Conservation (phyloP, 2,113 vertebrate genomes). For the Chaetops frenatus region DNA sequence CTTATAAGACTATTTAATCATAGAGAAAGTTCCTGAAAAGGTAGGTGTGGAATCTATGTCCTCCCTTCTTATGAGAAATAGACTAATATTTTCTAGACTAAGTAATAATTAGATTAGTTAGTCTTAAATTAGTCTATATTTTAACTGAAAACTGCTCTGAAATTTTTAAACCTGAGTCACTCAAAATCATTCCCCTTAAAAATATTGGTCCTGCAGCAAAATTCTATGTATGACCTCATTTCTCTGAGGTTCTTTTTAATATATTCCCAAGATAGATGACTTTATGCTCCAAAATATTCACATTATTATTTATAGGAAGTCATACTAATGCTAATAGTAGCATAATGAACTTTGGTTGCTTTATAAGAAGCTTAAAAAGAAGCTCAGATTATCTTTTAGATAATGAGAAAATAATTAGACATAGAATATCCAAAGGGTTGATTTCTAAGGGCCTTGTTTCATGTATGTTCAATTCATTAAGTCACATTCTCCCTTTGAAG, state of each 20-base stretch:
- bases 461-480: not conserved
- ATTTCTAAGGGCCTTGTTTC: not conserved
- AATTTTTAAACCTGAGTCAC: not conserved
- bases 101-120: not conserved
- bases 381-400: not conserved
- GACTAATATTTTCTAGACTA: not conserved
- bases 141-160: not conserved
- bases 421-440: not conserved
- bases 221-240: not conserved
- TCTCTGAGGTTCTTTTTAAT: not conserved
- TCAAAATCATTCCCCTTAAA: not conserved
- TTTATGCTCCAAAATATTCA: not conserved
- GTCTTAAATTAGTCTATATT: not conserved
- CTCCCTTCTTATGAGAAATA: constrained; percentile 31
- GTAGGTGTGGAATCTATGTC: constrained; percentile 31
- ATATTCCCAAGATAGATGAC: not conserved
- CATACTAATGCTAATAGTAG: not conserved
- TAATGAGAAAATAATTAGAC: not conserved
- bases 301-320: not conserved
- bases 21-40: constrained; percentile 37
- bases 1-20: constrained; percentile 38
- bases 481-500: not conserved
- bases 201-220: not conserved
- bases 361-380: not conserved
- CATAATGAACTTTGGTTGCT: not conserved